These are phyloP conservation scores for Anticlea derivata DNA, from an alignment of 2,888 invertebrate genomes.

Conservation along the genomic window DNA sequence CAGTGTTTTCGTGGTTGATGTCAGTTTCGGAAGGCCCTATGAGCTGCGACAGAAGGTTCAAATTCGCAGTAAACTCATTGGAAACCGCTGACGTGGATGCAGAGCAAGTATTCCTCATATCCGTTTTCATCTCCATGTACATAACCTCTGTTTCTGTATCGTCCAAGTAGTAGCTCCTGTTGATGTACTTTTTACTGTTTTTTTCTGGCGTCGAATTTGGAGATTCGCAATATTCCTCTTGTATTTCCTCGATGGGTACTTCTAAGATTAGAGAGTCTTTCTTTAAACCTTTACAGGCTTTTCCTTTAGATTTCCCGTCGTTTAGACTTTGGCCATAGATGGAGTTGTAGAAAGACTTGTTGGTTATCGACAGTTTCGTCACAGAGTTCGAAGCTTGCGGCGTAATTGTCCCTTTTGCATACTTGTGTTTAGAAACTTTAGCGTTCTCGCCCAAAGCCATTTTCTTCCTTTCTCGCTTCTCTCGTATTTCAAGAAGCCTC, in stretches of 20 bases:
- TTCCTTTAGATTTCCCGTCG: slow-evolving; percentile 43
- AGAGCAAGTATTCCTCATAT: slow-evolving; percentile 34
- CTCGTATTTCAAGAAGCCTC: slow-evolving; percentile 68
- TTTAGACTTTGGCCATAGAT: slow-evolving; percentile 64
- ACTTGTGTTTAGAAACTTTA: slow-evolving; percentile 62
- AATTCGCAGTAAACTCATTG: slow-evolving; percentile 48
- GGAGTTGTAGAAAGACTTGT: slow-evolving; percentile 76
- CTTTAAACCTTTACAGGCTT: slow-evolving; percentile 36
- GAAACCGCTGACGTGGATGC: slow-evolving; percentile 52
- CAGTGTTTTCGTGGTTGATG: slow-evolving; percentile 27
- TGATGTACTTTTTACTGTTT: slow-evolving; percentile 53
- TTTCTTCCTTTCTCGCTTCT: slow-evolving; percentile 67
- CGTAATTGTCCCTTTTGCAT: slow-evolving; percentile 49
- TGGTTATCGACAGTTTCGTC: slow-evolving; percentile 73
- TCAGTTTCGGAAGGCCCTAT: slow-evolving; percentile 42
- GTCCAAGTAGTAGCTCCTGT: slow-evolving; percentile 64
- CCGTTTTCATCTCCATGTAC: slow-evolving; percentile 51
- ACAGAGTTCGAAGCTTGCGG: slow-evolving; percentile 70
- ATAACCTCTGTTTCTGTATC: slow-evolving; percentile 66
- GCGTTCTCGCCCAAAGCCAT: slow-evolving; percentile 59
- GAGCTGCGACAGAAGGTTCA: slow-evolving; percentile 45
- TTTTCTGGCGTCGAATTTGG: slow-evolving; percentile 36
- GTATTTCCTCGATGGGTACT: slow-evolving; percentile 32
- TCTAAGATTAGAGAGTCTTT: slow-evolving; percentile 32
- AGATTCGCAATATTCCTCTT: slow-evolving; percentile 37